Evolutionary conservation across 2,797 vertebrate genomes (phyloP), one percentile per base, ranked within the genome.

Genomic region (Parambassis ranga): DNA sequence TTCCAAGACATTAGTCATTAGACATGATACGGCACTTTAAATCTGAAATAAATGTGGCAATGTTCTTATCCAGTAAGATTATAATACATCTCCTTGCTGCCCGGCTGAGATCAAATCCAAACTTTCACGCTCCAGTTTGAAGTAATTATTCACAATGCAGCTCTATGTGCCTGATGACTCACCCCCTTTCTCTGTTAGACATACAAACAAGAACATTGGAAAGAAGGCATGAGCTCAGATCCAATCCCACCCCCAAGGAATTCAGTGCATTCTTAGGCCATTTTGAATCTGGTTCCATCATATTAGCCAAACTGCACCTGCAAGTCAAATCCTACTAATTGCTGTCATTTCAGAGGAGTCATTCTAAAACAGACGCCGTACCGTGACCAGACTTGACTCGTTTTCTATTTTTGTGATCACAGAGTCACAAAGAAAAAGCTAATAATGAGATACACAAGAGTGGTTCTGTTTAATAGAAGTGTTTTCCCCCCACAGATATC

Each of bases 101-200:
- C 48, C 30, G 22, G 66, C 51, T n/a, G 3, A 57, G 51, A 49
- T 56, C 48, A 51, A 58, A 71, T 75, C 38, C 57, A 52, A 76
- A 79, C 62, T 74, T 81, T 84, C 73, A 85, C 14, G 56, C 77
- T 72, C 81, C 72, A 83, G 52, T 83, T 83, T 46, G 50, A 66
- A 20, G 37, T 51, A 53, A 75, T 75, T 53, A 48, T 28, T 65
- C 49, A 61, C 65, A 79, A 68, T 47, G 32, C 57, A 23, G 38
- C 30, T 58, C 35, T 55, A 48, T 33, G 23, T 19, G 30, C 47
- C 31, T 70, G 36, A 13, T 76, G 67, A 71, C 39, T 76, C 67
- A 73, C 61, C 37, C 37, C 13, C 6, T 60, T 64, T 76, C 50
- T 68, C 31, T 69, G 38, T 64, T 22, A 30, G 11, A 70, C 47